Conservation (phyloP, 2,888 invertebrate genomes). For the Anorthoa munda region DNA sequence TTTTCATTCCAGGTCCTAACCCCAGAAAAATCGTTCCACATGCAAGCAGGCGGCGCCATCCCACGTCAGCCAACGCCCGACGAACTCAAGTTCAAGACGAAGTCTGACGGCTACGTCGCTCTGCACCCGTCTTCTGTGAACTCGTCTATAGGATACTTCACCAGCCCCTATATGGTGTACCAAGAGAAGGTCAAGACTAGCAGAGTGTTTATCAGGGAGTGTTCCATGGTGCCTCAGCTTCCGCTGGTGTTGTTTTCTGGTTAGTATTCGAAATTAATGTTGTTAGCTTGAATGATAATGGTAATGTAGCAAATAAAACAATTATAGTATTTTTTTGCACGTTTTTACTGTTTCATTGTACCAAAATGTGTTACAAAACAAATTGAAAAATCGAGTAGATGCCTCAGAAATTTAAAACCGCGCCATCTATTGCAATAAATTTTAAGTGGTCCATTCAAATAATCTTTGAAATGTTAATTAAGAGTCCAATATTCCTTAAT, state of each 20-base stretch:
- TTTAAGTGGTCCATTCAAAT: too few species aligned
- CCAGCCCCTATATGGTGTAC: slow-evolving; percentile 95
- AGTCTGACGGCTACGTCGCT: slow-evolving; percentile 93
- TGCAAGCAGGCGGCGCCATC: slow-evolving; percentile 94
- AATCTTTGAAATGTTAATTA: too few species aligned
- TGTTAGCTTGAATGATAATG: too few species aligned
- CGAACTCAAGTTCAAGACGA: slow-evolving; percentile 94
- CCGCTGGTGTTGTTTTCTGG: slow-evolving; percentile 93
- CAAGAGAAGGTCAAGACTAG: slow-evolving; percentile 96
- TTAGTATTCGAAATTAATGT: slow-evolving; percentile 62
- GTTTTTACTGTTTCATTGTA: too few species aligned
- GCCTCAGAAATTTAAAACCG: too few species aligned
- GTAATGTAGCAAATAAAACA: too few species aligned
- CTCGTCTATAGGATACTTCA: slow-evolving; percentile 92
- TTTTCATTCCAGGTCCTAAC: slow-evolving; percentile 91
- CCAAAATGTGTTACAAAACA: too few species aligned
- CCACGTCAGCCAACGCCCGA: slow-evolving; percentile 93
- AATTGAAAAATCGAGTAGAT: too few species aligned
- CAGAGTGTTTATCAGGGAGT: slow-evolving; percentile 94
- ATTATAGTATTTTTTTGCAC: too few species aligned
- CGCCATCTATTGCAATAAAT: too few species aligned
- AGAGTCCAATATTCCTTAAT: too few species aligned
- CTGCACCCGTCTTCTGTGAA: slow-evolving; percentile 95
- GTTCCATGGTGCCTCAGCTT: slow-evolving; percentile 95
- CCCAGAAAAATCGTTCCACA: slow-evolving; percentile 94